phyloP scores from a whole-genome alignment of 2,888 invertebrate species.

The Drosophila vallismaia region DNA sequence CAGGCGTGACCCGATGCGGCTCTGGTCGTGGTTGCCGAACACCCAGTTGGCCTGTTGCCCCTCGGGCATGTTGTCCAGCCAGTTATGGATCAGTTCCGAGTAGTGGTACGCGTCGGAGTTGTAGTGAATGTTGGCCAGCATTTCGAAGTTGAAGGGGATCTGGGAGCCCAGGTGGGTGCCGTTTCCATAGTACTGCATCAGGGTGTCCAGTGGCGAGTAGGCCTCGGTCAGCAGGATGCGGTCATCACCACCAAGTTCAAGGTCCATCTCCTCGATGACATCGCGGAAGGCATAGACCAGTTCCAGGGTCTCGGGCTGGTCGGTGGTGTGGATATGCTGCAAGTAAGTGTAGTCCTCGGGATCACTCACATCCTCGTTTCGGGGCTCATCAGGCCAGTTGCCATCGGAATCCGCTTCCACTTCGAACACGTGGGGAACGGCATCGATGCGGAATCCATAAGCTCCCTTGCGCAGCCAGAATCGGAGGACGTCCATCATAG shows the following conservation, averaged over 20 bases:
- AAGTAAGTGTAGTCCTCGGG: constrained; percentile 85
- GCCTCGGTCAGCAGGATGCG: constrained; percentile 87
- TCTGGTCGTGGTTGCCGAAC: constrained; percentile 91
- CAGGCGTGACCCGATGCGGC: constrained; percentile 88
- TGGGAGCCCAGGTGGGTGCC: constrained; percentile 84
- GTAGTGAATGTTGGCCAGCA: constrained; percentile 85
- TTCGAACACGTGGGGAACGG: constrained; percentile 84
- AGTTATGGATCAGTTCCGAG: constrained; percentile 85
- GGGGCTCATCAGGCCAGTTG: constrained; percentile 85
- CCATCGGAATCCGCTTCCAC: constrained; percentile 70
- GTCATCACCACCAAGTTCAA: constrained; percentile 78
- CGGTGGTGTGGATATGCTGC: constrained; percentile 86
- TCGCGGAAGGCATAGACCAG: constrained; percentile 86
- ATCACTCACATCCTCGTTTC: constrained; percentile 82
- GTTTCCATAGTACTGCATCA: constrained; percentile 87
- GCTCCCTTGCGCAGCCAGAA: constrained; percentile 92
- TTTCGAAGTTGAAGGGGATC: constrained; percentile 88
- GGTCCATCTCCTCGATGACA: constrained; percentile 85
- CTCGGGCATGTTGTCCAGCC: constrained; percentile 86
- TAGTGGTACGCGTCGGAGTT: constrained; percentile 85
- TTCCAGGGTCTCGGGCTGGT: constrained; percentile 86
- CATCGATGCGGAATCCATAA: constrained; percentile 91
- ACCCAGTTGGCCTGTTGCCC: constrained; percentile 87
- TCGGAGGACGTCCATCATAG: constrained; percentile 87
- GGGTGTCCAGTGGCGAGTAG: constrained; percentile 85